Conservation (phyloP, 92 coral and sea anemone genomes). For the Epizoanthus illoricatus region DNA sequence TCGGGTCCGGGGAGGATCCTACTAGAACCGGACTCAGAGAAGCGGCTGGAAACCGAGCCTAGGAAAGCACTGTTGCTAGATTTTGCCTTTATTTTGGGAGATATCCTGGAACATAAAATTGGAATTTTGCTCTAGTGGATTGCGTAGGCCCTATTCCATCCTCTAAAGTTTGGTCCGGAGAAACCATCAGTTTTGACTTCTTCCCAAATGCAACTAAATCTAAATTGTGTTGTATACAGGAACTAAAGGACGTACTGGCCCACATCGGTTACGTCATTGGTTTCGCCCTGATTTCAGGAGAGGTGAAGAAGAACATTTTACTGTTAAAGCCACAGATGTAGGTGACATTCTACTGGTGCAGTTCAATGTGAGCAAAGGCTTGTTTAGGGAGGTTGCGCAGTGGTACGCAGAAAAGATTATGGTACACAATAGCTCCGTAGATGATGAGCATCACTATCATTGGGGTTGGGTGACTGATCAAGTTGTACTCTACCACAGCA, state of each 20-base stretch:
- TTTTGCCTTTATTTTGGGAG: too few relatives aligned
- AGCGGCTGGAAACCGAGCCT: too few relatives aligned
- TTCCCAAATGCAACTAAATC: background rate
- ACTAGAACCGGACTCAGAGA: too few relatives aligned
- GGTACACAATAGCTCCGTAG: background rate
- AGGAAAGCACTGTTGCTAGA: too few relatives aligned
- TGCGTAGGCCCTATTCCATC: too few relatives aligned
- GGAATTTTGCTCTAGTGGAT: too few relatives aligned
- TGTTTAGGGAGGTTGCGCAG: conserved; percentile 1
- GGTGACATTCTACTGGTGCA: conserved; percentile 21
- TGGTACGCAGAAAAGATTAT: conserved; percentile 5
- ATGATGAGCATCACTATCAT: conserved; percentile 5
- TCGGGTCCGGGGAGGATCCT: too few relatives aligned
- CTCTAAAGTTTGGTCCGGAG: too few relatives aligned
- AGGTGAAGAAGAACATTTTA: background rate
- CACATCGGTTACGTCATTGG: conserved; percentile 12
- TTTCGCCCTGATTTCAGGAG: conserved; percentile 12
- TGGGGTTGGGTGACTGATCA: conserved; percentile 24
- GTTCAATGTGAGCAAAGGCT: conserved; percentile 2
- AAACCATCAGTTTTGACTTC: too few relatives aligned
- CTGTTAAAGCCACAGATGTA: background rate
- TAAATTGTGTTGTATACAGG: background rate
- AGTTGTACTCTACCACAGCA: conserved; percentile 28
- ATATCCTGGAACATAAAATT: too few relatives aligned
- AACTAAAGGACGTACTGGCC: conserved; percentile 18